These are phyloP conservation scores for Cardiocondyla obscurior DNA, from an alignment of 1,140 invertebrate genomes.

Conservation along the genomic window DNA sequence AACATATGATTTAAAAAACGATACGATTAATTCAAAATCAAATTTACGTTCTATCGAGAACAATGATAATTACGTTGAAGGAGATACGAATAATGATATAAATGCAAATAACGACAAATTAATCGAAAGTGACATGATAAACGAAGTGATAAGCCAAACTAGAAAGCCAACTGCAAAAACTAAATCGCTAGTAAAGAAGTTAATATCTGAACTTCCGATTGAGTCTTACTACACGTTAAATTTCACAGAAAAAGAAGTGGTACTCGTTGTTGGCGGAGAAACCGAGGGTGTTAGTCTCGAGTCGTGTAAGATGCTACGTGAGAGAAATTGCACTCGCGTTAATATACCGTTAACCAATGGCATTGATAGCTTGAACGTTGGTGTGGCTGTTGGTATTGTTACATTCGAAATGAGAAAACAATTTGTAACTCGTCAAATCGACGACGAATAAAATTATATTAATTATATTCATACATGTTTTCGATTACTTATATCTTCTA, in stretches of 20 bases:
- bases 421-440: slow-evolving; percentile 72
- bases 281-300: slow-evolving; percentile 91
- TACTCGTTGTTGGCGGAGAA: slow-evolving; percentile 94
- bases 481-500: no score
- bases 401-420: slow-evolving; percentile 93
- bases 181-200: slow-evolving; percentile 40
- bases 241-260: slow-evolving; percentile 83
- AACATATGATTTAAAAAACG: background rate
- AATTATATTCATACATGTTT: background rate
- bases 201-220: slow-evolving; percentile 82
- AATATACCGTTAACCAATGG: slow-evolving; percentile 91
- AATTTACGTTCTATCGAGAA: background rate
- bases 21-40: background rate
- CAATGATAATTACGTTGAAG: background rate
- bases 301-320: slow-evolving; percentile 79
- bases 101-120: background rate
- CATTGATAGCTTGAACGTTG: slow-evolving; percentile 94
- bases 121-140: background rate
- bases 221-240: slow-evolving; percentile 86
- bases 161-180: slow-evolving; percentile 27
- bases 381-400: slow-evolving; percentile 91
- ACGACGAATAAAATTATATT: slow-evolving; percentile 44
- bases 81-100: background rate
- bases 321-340: slow-evolving; percentile 85
- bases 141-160: background rate